Percentiles rank a stretch among this genome's conserved stretches.
These are phyloP conservation scores for Hydrotaea diabolus DNA, from an alignment of 2,888 invertebrate genomes.

Conservation along the genomic window DNA sequence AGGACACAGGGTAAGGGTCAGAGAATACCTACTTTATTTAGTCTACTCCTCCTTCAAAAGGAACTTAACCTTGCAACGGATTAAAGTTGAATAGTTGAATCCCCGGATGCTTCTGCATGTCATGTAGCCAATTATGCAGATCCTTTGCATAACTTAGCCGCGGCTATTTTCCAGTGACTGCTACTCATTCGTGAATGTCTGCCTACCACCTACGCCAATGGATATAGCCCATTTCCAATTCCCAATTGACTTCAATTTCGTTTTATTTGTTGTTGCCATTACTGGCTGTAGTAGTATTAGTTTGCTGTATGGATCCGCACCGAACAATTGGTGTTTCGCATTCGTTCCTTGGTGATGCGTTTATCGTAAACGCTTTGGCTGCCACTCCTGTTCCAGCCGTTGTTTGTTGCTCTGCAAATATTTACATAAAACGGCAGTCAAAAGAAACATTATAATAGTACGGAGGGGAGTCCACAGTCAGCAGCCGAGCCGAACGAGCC, in stretches of 20 bases:
- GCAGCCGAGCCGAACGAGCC: not conserved
- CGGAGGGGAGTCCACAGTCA: not conserved
- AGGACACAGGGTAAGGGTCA: no score
- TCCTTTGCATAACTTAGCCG: not conserved
- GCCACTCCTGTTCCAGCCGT: not conserved
- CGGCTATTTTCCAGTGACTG: not conserved
- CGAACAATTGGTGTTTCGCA: not conserved
- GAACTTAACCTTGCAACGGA: no score
- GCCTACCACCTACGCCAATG: conserved; percentile 12
- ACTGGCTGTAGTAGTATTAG: conserved; percentile 19
- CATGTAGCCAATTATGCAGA: no score
- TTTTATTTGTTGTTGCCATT: conserved; percentile 33
- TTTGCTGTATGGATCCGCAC: not conserved
- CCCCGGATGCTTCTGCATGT: no score
- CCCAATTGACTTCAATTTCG: conserved; percentile 30
- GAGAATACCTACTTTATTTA: no score
- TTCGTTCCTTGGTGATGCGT: not conserved
- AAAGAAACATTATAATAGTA: conserved; percentile 17
- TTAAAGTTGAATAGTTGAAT: no score
- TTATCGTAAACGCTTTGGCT: conserved; percentile 23
- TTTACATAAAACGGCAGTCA: conserved; percentile 45
- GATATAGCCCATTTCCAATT: conserved; percentile 30
- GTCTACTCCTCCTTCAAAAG: no score
- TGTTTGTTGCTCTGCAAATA: conserved; percentile 46
- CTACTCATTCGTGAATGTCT: not conserved